phyloP scores from a whole-genome alignment of 1,140 invertebrate genomes.

The Dinothrombium tinctorium region DNA sequence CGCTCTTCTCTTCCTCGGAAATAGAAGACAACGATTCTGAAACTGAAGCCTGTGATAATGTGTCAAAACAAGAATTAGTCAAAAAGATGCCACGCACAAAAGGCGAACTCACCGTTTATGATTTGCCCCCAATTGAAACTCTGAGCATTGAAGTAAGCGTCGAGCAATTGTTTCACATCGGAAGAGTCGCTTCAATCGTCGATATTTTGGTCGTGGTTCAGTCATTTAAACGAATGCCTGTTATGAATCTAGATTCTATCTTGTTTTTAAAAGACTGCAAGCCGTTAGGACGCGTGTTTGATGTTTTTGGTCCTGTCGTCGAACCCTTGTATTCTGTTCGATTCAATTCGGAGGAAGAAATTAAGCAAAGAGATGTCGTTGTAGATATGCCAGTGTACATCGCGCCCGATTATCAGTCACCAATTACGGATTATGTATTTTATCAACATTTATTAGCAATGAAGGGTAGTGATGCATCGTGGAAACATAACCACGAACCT shows the following conservation, averaged over 20 bases:
- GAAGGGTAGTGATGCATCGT: slow-evolving; percentile 56
- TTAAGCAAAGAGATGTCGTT: slow-evolving; percentile 33
- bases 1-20: no score
- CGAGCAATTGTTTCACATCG: slow-evolving; percentile 10
- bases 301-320: slow-evolving; percentile 58
- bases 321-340: slow-evolving; percentile 54
- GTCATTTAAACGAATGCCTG: slow-evolving; percentile 36
- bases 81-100: no score
- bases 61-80: no score
- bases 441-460: slow-evolving; percentile 19
- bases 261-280: slow-evolving; percentile 34
- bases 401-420: slow-evolving; percentile 30
- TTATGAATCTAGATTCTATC: slow-evolving; percentile 57
- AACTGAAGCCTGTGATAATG: no score
- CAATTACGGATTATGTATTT: slow-evolving; percentile 10
- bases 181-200: slow-evolving; percentile 9
- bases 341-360: slow-evolving; percentile 51
- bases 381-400: slow-evolving; percentile 46
- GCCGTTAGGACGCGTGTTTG: slow-evolving; percentile 38
- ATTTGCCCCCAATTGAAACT: slow-evolving; percentile 8
- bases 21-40: no score
- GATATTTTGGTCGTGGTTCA: slow-evolving; percentile 34
- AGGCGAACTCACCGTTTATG: slow-evolving; percentile 10
- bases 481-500: slow-evolving; percentile 54
- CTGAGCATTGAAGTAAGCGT: slow-evolving; percentile 5